phyloP scores from a whole-genome alignment of 2,797 vertebrate species.

The Hoplostethus atlanticus region DNA sequence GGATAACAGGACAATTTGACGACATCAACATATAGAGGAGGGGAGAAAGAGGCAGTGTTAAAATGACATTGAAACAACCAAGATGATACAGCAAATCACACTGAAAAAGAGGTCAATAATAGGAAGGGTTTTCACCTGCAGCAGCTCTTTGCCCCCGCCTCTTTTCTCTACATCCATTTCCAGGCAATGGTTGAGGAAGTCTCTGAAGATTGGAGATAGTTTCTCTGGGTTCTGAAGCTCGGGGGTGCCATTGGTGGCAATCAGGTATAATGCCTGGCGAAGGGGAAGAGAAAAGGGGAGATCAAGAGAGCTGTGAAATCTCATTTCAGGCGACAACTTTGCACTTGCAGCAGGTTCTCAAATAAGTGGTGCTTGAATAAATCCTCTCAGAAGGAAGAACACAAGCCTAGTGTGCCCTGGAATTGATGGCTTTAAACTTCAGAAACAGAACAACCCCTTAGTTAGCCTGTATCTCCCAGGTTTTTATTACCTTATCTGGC shows the following conservation, averaged over 20 bases:
- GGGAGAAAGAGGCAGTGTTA: neutral
- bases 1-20: constrained; percentile 39
- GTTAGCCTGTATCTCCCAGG: neutral
- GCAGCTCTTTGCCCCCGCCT: constrained; percentile 94
- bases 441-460: too few relatives aligned
- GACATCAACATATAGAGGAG: neutral
- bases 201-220: constrained; percentile 95
- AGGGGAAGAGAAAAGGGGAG: constrained; percentile 4
- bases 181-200: constrained; percentile 96
- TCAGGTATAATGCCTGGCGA: constrained; percentile 94
- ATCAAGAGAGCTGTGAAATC: constrained; percentile 7
- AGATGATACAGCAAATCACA: neutral
- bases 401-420: neutral
- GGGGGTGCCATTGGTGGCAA: constrained; percentile 97
- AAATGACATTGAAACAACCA: neutral
- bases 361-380: neutral
- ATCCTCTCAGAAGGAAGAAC: neutral
- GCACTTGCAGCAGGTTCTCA: neutral
- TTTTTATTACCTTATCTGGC: neutral
- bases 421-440: neutral
- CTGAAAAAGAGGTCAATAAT: neutral
- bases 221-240: constrained; percentile 98
- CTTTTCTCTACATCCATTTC: constrained; percentile 99
- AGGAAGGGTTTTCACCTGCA: constrained; percentile 86
- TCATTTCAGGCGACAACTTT: constrained; percentile 2